Conservation (phyloP, 2,888 invertebrate genomes). For the Serripes groenlandicus region DNA sequence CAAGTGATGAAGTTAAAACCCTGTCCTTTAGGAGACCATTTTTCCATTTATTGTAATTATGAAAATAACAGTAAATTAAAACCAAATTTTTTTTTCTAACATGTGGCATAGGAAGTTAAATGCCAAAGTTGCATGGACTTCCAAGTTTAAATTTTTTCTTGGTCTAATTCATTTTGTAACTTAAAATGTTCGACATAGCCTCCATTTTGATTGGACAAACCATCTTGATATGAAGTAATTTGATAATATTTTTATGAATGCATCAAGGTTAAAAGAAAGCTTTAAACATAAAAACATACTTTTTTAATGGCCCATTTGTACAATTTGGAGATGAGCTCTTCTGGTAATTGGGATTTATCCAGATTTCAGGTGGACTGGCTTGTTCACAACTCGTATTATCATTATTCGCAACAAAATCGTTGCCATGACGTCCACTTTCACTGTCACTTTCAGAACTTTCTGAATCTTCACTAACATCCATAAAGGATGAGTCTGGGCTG, state of each 20-base stretch:
- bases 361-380: slow-evolving; percentile 23
- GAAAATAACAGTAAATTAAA: too few relatives aligned
- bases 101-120: too few relatives aligned
- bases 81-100: too few relatives aligned
- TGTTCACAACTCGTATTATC: background rate
- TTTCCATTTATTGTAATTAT: too few relatives aligned
- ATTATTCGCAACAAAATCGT: slow-evolving; percentile 2
- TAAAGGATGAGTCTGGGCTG: slow-evolving; percentile 1
- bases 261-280: background rate
- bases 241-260: background rate
- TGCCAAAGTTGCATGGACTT: too few relatives aligned
- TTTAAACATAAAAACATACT: slow-evolving; percentile 23
- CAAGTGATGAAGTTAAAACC: too few relatives aligned
- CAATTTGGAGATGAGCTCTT: slow-evolving; percentile 41
- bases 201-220: background rate
- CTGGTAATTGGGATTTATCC: slow-evolving; percentile 60
- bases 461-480: background rate
- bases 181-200: background rate
- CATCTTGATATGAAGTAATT: background rate
- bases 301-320: slow-evolving; percentile 46
- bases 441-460: background rate
- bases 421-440: background rate
- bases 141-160: background rate
- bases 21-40: too few relatives aligned
- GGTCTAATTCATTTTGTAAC: background rate